A percentile compares a stretch with the other conserved stretches of the same genome.
phyloP scores from a whole-genome alignment of 2,888 invertebrate species.

The Agriopis leucophaearia region DNA sequence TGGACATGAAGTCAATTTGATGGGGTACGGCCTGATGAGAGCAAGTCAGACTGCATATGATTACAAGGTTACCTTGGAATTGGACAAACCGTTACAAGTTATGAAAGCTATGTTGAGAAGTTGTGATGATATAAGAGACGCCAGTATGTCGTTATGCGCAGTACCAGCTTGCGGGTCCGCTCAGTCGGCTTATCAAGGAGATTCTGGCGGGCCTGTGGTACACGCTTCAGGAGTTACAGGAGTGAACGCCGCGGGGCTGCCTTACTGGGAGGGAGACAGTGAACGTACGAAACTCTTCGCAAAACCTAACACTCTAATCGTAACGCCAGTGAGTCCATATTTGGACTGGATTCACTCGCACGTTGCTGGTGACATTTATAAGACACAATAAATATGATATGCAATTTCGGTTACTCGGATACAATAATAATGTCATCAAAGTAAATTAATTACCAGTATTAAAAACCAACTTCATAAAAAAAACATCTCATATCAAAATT shows the following conservation, averaged over 20 bases:
- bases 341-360: not conserved
- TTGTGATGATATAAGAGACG: not conserved
- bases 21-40: not conserved
- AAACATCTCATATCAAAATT: too few species aligned
- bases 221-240: not conserved
- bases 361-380: too few species aligned
- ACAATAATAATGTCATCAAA: too few species aligned
- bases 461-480: too few species aligned
- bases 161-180: not conserved
- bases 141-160: not conserved
- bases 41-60: too few species aligned
- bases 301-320: not conserved
- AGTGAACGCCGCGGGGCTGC: not conserved
- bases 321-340: not conserved
- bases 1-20: slow-evolving; percentile 2
- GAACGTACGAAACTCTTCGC: not conserved
- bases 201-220: not conserved
- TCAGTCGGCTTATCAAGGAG: not conserved
- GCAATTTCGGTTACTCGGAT: too few species aligned
- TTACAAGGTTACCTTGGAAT: not conserved
- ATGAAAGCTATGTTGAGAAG: not conserved
- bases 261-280: not conserved
- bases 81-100: slow-evolving; percentile 4
- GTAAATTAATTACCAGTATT: too few species aligned
- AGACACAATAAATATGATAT: too few species aligned